Conservation (phyloP, 2,888 invertebrate genomes). For the Aphodius sticticus region DNA sequence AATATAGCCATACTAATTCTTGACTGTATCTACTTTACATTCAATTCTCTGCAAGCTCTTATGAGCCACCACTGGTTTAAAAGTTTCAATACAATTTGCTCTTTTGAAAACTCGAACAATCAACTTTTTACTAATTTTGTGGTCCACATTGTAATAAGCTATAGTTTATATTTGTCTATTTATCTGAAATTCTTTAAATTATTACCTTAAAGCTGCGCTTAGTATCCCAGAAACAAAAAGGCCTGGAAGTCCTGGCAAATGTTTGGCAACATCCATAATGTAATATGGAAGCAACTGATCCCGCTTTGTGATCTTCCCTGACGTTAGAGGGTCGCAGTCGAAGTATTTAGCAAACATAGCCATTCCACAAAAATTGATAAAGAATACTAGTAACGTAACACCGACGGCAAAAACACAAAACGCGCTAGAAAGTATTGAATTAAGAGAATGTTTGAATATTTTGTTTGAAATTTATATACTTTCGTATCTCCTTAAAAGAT, state of each 20-base stretch:
- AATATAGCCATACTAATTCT: too few species aligned
- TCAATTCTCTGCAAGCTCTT: too few species aligned
- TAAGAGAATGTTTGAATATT: neutral
- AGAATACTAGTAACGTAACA: slow-evolving; percentile 42
- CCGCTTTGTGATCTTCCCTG: slow-evolving; percentile 64
- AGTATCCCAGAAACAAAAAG: slow-evolving; percentile 79
- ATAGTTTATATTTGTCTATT: too few species aligned
- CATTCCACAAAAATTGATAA: slow-evolving; percentile 68
- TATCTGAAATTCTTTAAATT: too few species aligned
- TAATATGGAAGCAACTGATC: slow-evolving; percentile 74
- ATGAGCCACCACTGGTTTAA: too few species aligned
- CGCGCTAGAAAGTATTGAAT: slow-evolving; percentile 48
- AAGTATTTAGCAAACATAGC: slow-evolving; percentile 70
- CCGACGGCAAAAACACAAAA: slow-evolving; percentile 44
- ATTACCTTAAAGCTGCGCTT: slow-evolving; percentile 72
- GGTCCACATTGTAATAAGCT: too few species aligned
- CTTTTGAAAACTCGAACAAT: too few species aligned
- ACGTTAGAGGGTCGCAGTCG: slow-evolving; percentile 70
- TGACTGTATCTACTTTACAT: too few species aligned
- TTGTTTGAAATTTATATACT: slow-evolving; percentile 50
- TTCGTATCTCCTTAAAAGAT: slow-evolving; percentile 63
- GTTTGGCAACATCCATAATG: slow-evolving; percentile 71
- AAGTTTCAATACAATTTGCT: too few species aligned
- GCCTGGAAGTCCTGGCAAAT: slow-evolving; percentile 76
- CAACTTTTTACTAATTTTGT: too few species aligned